phyloP scores from a whole-genome alignment of 2,888 invertebrate species.

The Spilarctia lutea region DNA sequence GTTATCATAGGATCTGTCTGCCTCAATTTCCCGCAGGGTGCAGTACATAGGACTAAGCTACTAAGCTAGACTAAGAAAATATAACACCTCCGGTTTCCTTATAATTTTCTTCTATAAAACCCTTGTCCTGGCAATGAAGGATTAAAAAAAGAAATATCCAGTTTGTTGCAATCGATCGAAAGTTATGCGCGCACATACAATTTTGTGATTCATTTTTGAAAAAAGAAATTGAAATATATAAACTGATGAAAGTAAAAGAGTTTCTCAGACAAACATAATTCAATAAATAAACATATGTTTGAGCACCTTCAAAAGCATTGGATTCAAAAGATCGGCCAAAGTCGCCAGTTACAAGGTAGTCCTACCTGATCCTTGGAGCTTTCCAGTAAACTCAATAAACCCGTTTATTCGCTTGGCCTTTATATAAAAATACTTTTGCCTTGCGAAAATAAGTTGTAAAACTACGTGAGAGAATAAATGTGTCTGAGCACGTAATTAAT shows the following conservation, averaged over 20 bases:
- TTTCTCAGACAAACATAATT: not conserved
- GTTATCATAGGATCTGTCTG: too few species aligned
- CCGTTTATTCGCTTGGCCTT: constrained; percentile 9
- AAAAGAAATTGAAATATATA: not conserved
- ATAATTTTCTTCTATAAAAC: too few species aligned
- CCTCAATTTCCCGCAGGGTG: too few species aligned
- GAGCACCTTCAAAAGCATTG: not conserved
- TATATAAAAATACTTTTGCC: constrained; percentile 17
- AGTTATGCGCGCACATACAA: too few species aligned
- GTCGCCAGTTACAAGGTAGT: constrained; percentile 1
- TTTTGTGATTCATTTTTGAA: too few species aligned
- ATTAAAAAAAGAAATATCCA: too few species aligned
- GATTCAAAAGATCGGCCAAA: constrained; percentile 2
- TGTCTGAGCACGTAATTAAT: constrained; percentile 50
- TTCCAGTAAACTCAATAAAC: constrained; percentile 13
- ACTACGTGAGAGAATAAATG: constrained; percentile 32
- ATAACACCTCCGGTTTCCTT: too few species aligned
- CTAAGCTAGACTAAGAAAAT: too few species aligned
- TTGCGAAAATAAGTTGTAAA: constrained; percentile 32
- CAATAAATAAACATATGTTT: not conserved
- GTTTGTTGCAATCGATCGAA: too few species aligned
- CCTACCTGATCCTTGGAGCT: constrained; percentile 9
- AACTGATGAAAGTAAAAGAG: not conserved
- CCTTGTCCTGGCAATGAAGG: too few species aligned
- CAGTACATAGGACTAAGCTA: too few species aligned